Evolutionary conservation across 1,140 invertebrate species (phyloP).

Genomic region (Frieseomelitta varia): DNA sequence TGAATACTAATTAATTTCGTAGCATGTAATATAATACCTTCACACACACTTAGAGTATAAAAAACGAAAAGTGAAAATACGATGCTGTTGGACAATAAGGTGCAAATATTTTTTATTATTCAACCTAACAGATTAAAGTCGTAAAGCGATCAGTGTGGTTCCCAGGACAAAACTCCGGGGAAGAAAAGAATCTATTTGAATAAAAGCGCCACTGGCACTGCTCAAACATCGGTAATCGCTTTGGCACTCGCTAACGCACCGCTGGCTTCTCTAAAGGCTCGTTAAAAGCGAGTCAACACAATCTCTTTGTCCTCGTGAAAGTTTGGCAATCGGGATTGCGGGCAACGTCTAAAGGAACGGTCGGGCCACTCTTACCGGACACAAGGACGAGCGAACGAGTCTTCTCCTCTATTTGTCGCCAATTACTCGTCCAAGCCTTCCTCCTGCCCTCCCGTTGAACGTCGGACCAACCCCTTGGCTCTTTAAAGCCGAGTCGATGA

Average conservation of each 20-base stretch:
- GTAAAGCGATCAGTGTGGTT: no score
- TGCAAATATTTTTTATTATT: no score
- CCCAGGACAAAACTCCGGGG: no score
- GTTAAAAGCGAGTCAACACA: constrained; percentile 9
- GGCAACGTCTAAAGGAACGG: constrained; percentile 72
- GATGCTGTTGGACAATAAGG: no score
- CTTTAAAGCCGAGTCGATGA: constrained; percentile 32
- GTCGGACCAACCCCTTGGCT: neutral
- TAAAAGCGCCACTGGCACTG: neutral
- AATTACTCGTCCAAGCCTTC: constrained; percentile 63
- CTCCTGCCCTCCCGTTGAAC: constrained; percentile 1
- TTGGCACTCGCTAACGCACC: neutral
- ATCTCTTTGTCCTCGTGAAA: neutral
- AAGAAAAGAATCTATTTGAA: no score
- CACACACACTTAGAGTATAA: no score
- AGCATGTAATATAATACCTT: no score
- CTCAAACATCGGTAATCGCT: neutral
- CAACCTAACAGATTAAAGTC: no score
- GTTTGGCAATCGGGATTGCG: neutral
- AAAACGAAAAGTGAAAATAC: no score
- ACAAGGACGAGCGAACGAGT: constrained; percentile 40
- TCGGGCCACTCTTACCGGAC: constrained; percentile 44
- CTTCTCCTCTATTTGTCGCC: constrained; percentile 71
- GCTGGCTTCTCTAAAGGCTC: neutral
- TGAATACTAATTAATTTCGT: no score